Evolutionary conservation across 2,797 vertebrate species (phyloP).

Genomic region (Ibycter americanus): DNA sequence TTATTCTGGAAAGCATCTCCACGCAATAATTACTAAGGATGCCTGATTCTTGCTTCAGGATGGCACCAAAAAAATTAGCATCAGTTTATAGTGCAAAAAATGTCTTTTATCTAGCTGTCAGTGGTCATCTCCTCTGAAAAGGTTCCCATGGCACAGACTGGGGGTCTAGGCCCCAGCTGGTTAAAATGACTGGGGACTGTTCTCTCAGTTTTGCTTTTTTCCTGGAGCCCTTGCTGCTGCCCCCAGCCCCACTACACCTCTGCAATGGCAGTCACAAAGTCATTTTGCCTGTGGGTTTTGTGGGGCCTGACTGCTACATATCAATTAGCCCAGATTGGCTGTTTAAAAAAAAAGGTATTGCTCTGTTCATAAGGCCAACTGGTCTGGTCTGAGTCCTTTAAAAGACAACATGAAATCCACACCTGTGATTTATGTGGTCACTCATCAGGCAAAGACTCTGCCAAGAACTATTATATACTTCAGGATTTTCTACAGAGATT

Average conservation of each 20-base stretch:
- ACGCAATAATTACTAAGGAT: neutral
- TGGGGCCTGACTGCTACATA: neutral
- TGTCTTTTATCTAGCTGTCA: neutral
- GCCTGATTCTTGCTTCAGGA: neutral
- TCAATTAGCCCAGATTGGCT: neutral
- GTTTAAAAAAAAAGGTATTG: rapidly evolving
- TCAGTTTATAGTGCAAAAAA: neutral
- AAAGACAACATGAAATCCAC: neutral
- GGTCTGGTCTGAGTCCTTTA: neutral
- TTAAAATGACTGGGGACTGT: neutral
- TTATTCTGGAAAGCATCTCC: neutral
- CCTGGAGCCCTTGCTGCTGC: neutral
- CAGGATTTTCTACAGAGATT: neutral
- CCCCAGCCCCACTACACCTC: neutral
- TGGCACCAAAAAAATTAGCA: neutral
- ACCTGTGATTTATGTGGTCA: neutral
- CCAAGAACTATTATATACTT: neutral
- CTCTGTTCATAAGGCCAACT: neutral
- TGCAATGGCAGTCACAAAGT: neutral
- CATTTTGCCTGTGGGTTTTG: neutral
- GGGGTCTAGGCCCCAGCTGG: neutral
- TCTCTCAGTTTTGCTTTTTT: neutral
- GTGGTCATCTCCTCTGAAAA: neutral
- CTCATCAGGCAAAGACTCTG: neutral
- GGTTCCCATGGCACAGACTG: neutral